These are phyloP conservation scores for Maniola hyperantus DNA, from an alignment of 2,888 invertebrate species.

Conservation along the genomic window DNA sequence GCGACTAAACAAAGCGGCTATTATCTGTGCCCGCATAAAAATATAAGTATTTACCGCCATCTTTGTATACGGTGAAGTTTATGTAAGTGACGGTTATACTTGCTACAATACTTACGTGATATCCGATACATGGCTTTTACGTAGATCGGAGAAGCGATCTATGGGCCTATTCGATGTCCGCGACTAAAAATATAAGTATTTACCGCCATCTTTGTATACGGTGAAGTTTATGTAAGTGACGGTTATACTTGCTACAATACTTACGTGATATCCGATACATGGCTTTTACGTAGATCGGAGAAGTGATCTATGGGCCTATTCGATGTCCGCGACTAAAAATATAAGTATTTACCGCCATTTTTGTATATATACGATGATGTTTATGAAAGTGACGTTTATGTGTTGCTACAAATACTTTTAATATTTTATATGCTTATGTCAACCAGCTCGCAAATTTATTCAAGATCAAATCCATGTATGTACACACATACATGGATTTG, in stretches of 20 bases:
- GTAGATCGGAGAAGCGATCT: background rate
- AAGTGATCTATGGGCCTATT: slow-evolving; percentile 39
- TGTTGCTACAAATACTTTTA: too few species aligned
- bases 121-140: slow-evolving; percentile 8
- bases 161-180: slow-evolving; percentile 46
- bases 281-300: background rate
- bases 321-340: slow-evolving; percentile 51
- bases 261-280: slow-evolving; percentile 1
- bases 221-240: slow-evolving; percentile 24
- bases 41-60: slow-evolving; percentile 50
- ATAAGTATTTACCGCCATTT: slow-evolving; percentile 49
- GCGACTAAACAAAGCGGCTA: slow-evolving; percentile 51
- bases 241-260: slow-evolving; percentile 1
- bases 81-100: slow-evolving; percentile 12
- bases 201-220: slow-evolving; percentile 44
- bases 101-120: background rate
- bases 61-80: slow-evolving; percentile 34
- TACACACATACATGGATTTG: too few species aligned
- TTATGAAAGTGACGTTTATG: slow-evolving; percentile 16
- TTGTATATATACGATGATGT: slow-evolving; percentile 34
- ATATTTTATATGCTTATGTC: too few species aligned
- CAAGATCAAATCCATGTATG: too few species aligned
- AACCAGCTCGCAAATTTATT: too few species aligned
- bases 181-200: slow-evolving; percentile 52
- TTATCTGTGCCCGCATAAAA: slow-evolving; percentile 61